Evolutionary conservation across 2,797 vertebrate genomes (phyloP).

Genomic region (Podarcis lilfordi): DNA sequence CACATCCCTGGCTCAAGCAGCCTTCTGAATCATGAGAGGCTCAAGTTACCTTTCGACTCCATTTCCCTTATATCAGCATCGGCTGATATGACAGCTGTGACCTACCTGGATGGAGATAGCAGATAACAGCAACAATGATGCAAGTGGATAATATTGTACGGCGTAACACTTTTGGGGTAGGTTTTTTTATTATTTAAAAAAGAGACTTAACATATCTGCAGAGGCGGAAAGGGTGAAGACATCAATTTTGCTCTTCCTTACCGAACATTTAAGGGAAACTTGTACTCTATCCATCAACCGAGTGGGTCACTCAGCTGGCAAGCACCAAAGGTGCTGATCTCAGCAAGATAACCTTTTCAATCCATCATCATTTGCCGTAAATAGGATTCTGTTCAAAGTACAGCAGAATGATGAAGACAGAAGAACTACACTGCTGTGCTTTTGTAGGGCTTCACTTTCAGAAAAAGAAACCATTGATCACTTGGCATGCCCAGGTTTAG

Average conservation of each 20-base stretch:
- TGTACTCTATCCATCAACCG: conserved; percentile 51
- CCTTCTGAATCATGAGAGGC: background rate
- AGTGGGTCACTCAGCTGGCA: conserved; percentile 15
- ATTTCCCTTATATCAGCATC: background rate
- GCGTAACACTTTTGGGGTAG: background rate
- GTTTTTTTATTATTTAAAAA: conserved; percentile 9
- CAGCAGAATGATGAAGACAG: conserved; percentile 26
- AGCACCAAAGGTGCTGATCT: conserved; percentile 47
- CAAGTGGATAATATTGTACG: background rate
- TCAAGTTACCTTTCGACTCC: background rate
- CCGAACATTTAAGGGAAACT: conserved; percentile 59
- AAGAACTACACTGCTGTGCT: conserved; percentile 43
- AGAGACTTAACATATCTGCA: conserved; percentile 35
- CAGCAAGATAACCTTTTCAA: conserved; percentile 53
- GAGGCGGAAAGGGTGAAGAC: conserved; percentile 33
- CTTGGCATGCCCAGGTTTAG: background rate
- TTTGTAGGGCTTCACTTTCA: conserved; percentile 53
- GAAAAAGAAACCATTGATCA: conserved; percentile 36
- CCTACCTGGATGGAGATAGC: no score
- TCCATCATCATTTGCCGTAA: conserved; percentile 50
- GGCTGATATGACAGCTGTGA: background rate
- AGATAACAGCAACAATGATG: background rate
- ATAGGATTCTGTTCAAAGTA: conserved; percentile 47
- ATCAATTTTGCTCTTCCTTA: conserved; percentile 57
- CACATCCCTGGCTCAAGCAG: background rate